Percentiles rank a stretch among this genome's conserved stretches.
These are phyloP conservation scores for Diabrotica virgifera DNA, from an alignment of 1,140 invertebrate species.

Conservation along the genomic window DNA sequence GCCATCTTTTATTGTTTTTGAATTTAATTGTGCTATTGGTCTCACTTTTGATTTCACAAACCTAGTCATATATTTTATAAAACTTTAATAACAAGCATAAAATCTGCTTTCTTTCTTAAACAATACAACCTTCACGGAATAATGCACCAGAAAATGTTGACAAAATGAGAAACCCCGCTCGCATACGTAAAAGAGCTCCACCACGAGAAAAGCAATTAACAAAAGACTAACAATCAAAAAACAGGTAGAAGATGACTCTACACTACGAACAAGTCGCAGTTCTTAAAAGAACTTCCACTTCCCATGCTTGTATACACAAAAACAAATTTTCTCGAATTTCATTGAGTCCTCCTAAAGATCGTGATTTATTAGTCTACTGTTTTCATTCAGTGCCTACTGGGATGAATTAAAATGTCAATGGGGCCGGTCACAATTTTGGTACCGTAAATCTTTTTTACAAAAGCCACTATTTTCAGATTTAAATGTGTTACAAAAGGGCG, in stretches of 20 bases:
- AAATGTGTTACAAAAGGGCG: slow-evolving; percentile 18
- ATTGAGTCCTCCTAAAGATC: slow-evolving; percentile 5
- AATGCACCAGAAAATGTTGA: not conserved
- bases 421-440: slow-evolving; percentile 20
- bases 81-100: not conserved
- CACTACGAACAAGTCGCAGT: not conserved
- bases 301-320: not conserved
- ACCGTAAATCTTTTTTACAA: slow-evolving; percentile 15
- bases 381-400: slow-evolving; percentile 15
- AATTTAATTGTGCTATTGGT: too few relatives aligned
- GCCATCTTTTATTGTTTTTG: too few relatives aligned
- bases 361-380: slow-evolving; percentile 16
- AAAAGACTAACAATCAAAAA: not conserved
- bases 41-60: too few relatives aligned
- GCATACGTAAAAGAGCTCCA: not conserved
- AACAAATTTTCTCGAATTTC: slow-evolving; percentile 17
- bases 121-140: not conserved
- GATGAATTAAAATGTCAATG: slow-evolving; percentile 20
- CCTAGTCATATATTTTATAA: too few relatives aligned
- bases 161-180: not conserved
- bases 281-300: not conserved
- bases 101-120: not conserved
- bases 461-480: slow-evolving; percentile 19
- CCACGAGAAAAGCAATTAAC: not conserved
- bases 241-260: not conserved